These are phyloP conservation scores for Pachyrhynchus sulphureomaculatus DNA, from an alignment of 1,140 invertebrate species.

Conservation along the genomic window DNA sequence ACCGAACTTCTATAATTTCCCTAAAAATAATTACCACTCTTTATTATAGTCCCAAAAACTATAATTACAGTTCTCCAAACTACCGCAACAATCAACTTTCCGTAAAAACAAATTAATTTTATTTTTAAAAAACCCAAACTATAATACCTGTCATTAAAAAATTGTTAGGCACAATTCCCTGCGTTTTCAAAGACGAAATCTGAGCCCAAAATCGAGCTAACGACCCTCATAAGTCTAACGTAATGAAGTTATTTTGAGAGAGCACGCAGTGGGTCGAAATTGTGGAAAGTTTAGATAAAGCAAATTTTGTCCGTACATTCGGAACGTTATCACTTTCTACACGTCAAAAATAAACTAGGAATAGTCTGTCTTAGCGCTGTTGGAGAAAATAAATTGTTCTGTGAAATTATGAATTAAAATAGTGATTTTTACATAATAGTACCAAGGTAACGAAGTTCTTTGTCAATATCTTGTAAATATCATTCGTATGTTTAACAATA, in stretches of 20 bases:
- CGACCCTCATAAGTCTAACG: constrained; percentile 22
- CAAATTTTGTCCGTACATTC: no score
- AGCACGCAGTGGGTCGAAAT: constrained; percentile 10
- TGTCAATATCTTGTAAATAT: no score
- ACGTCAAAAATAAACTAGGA: no score
- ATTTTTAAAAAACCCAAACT: constrained; percentile 18
- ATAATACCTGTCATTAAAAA: constrained; percentile 33
- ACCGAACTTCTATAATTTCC: neutral
- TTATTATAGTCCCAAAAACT: constrained; percentile 1
- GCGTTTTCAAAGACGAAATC: constrained; percentile 25
- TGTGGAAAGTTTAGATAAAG: neutral
- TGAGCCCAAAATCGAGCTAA: constrained; percentile 20
- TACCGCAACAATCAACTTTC: constrained; percentile 17
- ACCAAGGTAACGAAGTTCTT: no score
- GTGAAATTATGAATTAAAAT: no score
- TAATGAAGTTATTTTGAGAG: constrained; percentile 33
- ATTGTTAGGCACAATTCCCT: constrained; percentile 28
- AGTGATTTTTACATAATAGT: no score
- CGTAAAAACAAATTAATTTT: constrained; percentile 27
- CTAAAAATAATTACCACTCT: constrained; percentile 11
- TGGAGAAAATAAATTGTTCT: no score
- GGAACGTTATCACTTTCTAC: no score
- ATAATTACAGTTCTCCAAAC: constrained; percentile 20
- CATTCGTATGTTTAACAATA: no score
- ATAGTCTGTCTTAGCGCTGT: no score